Conservation (phyloP, 2,888 invertebrate genomes). For the Sphinx pinastri region DNA sequence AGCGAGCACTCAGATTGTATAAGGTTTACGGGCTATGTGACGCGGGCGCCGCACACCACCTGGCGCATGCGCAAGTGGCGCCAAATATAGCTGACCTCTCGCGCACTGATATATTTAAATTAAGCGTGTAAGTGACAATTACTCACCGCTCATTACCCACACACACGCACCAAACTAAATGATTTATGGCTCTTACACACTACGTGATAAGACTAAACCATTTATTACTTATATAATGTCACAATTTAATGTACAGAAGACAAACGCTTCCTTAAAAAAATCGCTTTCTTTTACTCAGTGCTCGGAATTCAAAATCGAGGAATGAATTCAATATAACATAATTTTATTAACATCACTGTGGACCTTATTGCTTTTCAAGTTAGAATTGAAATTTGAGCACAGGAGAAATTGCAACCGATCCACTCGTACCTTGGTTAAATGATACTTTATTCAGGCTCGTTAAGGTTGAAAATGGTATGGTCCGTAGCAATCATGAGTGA, state of each 20-base stretch:
- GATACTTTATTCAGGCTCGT: slow-evolving; percentile 28
- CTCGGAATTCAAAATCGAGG: slow-evolving; percentile 79
- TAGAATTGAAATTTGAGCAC: slow-evolving; percentile 52
- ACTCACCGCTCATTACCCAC: slow-evolving; percentile 35
- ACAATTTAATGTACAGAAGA: slow-evolving; percentile 64
- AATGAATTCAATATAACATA: slow-evolving; percentile 60
- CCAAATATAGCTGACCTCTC: slow-evolving; percentile 60
- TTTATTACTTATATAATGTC: slow-evolving; percentile 37
- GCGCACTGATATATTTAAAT: slow-evolving; percentile 40
- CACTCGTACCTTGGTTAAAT: slow-evolving; percentile 33
- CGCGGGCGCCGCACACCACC: slow-evolving; percentile 51
- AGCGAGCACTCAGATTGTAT: slow-evolving; percentile 38
- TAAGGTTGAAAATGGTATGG: slow-evolving; percentile 48
- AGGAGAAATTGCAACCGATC: slow-evolving; percentile 56
- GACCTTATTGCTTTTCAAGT: slow-evolving; percentile 32
- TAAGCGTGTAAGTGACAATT: slow-evolving; percentile 42
- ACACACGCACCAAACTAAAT: slow-evolving; percentile 15
- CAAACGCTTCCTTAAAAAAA: slow-evolving; percentile 74
- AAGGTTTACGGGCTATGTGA: slow-evolving; percentile 55
- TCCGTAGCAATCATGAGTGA: slow-evolving; percentile 52
- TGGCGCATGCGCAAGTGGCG: slow-evolving; percentile 57
- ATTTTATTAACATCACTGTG: slow-evolving; percentile 40
- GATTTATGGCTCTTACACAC: slow-evolving; percentile 30
- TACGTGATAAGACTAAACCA: slow-evolving; percentile 30
- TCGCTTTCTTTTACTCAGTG: slow-evolving; percentile 77